Percentiles rank a stretch among this genome's conserved stretches.
These are phyloP conservation scores for Tragopan temminckii DNA, from an alignment of 2,797 vertebrate genomes.

Conservation along the genomic window DNA sequence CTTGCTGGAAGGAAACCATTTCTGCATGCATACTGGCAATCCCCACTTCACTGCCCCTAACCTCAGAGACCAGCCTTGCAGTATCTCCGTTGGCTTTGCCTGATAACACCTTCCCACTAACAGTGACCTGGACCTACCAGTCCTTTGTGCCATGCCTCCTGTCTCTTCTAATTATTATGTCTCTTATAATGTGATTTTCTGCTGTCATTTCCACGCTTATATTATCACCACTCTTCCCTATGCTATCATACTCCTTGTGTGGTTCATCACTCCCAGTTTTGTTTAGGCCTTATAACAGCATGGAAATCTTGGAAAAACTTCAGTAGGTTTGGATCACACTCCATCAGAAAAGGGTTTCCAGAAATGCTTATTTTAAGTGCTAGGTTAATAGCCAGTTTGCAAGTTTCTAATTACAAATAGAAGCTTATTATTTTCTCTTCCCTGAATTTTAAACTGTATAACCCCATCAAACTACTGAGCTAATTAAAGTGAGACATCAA, in stretches of 20 bases:
- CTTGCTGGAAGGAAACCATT: neutral
- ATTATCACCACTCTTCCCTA: neutral
- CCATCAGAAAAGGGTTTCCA: neutral
- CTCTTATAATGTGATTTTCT: neutral
- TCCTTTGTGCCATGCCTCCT: neutral
- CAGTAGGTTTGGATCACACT: neutral
- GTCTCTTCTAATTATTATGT: neutral
- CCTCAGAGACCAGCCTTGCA: neutral
- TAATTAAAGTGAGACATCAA: neutral
- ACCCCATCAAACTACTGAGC: neutral
- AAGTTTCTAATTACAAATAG: constrained; percentile 28
- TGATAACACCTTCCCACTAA: neutral
- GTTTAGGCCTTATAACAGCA: fast-evolving
- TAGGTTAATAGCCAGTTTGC: neutral
- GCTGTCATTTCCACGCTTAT: neutral
- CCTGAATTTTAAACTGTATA: neutral
- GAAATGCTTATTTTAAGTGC: neutral
- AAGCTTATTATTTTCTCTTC: neutral
- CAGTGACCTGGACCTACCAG: neutral
- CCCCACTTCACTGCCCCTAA: neutral
- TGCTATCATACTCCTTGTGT: neutral
- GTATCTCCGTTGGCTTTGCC: neutral
- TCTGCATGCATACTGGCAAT: neutral
- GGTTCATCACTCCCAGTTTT: neutral
- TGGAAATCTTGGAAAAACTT: neutral